A percentile compares a stretch with the other conserved stretches of the same genome.
phyloP scores from a whole-genome alignment of 2,797 vertebrate genomes.

The Gallinago stenura region DNA sequence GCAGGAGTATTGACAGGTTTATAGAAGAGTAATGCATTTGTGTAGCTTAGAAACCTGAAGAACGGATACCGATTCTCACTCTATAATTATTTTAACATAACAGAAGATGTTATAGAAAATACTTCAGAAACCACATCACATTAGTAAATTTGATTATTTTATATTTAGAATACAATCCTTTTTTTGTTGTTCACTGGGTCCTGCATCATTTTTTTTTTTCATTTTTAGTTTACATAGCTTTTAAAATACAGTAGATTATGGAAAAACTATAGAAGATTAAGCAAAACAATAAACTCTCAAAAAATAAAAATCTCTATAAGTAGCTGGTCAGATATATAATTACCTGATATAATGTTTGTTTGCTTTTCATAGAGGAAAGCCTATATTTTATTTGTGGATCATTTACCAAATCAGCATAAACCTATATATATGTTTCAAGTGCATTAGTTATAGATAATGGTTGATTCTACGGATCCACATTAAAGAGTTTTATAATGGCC shows the following conservation, averaged over 20 bases:
- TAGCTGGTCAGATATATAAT: not conserved
- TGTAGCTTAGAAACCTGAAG: not conserved
- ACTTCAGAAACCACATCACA: not conserved
- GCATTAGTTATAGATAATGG: not conserved
- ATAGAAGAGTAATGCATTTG: not conserved
- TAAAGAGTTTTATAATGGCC: not conserved
- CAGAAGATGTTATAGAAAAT: not conserved
- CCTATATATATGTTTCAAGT: not conserved
- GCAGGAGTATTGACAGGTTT: not conserved
- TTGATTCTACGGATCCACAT: not conserved
- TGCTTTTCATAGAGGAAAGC: not conserved
- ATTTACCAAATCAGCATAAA: conserved; percentile 5
- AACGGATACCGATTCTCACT: not conserved
- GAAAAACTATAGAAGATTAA: not conserved
- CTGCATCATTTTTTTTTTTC: not conserved
- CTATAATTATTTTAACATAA: not conserved
- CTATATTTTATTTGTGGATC: not conserved
- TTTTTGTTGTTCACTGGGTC: not conserved
- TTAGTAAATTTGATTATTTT: not conserved
- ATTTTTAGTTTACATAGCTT: not conserved
- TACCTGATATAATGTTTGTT: not conserved
- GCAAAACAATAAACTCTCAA: not conserved
- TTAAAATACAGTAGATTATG: not conserved
- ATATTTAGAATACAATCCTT: not conserved
- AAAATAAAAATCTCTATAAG: not conserved